Percentiles rank a stretch among this genome's conserved stretches.
Conservation (phyloP, 2,888 invertebrate genomes). For the Sinhomidia bicolor region DNA sequence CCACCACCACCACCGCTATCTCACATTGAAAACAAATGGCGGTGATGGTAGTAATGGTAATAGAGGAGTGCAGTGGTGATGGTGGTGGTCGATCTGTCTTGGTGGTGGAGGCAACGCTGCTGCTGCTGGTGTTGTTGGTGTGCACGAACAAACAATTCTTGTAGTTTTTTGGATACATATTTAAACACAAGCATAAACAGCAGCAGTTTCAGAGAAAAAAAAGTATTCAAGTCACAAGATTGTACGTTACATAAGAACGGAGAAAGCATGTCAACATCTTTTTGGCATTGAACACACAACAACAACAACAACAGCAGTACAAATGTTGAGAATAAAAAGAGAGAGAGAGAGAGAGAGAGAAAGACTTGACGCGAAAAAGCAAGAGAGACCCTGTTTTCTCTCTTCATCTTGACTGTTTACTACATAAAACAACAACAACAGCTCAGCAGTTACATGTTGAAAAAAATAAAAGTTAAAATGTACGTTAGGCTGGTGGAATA, state of each 20-base stretch:
- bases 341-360: neutral
- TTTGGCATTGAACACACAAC: constrained; percentile 56
- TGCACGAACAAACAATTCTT: neutral
- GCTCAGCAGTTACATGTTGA: too few relatives aligned
- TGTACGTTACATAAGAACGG: neutral
- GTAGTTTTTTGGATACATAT: neutral
- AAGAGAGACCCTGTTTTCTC: neutral
- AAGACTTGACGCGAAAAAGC: constrained; percentile 61
- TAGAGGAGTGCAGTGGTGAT: neutral
- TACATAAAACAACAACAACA: neutral
- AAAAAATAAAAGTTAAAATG: too few relatives aligned
- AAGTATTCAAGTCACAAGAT: neutral
- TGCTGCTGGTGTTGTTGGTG: too few relatives aligned
- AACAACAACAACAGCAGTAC: neutral
- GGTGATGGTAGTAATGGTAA: neutral
- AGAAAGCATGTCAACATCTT: constrained; percentile 57
- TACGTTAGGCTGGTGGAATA: too few relatives aligned
- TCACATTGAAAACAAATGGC: neutral
- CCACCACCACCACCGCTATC: neutral
- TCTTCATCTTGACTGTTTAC: neutral
- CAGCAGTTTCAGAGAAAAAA: neutral
- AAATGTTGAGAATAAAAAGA: neutral
- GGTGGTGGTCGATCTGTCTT: neutral
- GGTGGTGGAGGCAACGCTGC: too few relatives aligned
- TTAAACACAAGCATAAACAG: too few relatives aligned